Evolutionary conservation across 2,888 invertebrate species (phyloP).

Genomic region (Drosophila greeni): DNA sequence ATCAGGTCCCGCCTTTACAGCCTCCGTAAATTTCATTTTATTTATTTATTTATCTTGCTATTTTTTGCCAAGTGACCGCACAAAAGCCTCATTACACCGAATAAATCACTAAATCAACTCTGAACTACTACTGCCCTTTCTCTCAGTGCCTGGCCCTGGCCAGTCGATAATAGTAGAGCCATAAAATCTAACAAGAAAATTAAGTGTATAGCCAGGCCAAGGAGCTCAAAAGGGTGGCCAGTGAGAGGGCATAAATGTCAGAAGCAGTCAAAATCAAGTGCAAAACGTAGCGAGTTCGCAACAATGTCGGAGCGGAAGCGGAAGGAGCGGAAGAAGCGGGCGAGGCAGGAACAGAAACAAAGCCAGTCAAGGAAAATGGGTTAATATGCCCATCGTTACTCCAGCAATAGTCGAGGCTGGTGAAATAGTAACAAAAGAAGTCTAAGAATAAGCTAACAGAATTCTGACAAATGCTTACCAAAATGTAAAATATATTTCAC

Average conservation of each 20-base stretch:
- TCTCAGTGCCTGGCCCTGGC: constrained; percentile 19
- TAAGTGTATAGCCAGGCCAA: constrained; percentile 48
- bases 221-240: constrained; percentile 6
- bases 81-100: constrained; percentile 42
- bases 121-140: neutral
- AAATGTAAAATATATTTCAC: too few species aligned
- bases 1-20: neutral
- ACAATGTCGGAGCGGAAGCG: constrained; percentile 14
- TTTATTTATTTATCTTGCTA: constrained; percentile 10
- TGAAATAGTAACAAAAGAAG: neutral
- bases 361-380: constrained; percentile 25
- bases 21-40: constrained; percentile 12
- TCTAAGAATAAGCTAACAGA: neutral
- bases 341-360: constrained; percentile 2
- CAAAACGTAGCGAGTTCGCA: constrained; percentile 38
- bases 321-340: constrained; percentile 18
- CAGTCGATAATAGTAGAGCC: constrained; percentile 59
- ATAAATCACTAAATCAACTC: constrained; percentile 61
- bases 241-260: constrained; percentile 66
- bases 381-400: constrained; percentile 29
- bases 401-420: neutral
- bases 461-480: fast-evolving
- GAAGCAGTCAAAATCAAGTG: constrained; percentile 65
- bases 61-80: constrained; percentile 24
- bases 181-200: constrained; percentile 66